phyloP scores from a whole-genome alignment of 2,113 vertebrate species.

The Rhabdomys dilectus region DNA sequence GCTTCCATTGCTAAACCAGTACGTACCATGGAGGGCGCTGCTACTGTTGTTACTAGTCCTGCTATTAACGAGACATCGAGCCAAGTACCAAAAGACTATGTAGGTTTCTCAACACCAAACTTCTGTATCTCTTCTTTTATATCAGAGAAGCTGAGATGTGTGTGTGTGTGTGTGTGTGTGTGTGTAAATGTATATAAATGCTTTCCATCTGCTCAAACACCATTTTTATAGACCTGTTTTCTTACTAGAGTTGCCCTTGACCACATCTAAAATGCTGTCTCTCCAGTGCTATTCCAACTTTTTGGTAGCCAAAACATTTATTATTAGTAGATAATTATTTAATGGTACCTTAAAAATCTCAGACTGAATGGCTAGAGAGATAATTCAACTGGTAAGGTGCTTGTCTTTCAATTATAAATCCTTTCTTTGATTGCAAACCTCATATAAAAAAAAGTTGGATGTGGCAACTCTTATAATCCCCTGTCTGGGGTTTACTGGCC shows the following conservation, averaged over 20 bases:
- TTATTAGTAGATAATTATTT: not conserved
- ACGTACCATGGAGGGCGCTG: not conserved
- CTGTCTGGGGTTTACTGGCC: not conserved
- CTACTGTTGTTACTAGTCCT: not conserved
- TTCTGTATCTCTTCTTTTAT: not conserved
- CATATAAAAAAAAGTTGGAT: not conserved
- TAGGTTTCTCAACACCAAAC: not conserved
- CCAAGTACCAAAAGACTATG: not conserved
- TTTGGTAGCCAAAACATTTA: not conserved
- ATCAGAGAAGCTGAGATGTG: not conserved
- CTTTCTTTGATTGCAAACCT: too few relatives aligned
- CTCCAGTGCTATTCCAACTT: slow-evolving; percentile 2
- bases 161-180: too few relatives aligned
- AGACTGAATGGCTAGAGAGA: not conserved
- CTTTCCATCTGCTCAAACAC: not conserved
- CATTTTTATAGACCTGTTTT: not conserved
- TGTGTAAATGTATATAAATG: not conserved
- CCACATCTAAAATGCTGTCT: not conserved
- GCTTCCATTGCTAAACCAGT: not conserved
- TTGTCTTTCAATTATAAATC: not conserved
- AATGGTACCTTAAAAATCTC: not conserved
- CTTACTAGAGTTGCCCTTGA: not conserved
- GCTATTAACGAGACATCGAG: not conserved
- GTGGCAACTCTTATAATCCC: not conserved
- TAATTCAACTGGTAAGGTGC: not conserved